These are phyloP conservation scores for Auanema freiburgensis DNA, from an alignment of 2,888 invertebrate genomes.

Conservation along the genomic window DNA sequence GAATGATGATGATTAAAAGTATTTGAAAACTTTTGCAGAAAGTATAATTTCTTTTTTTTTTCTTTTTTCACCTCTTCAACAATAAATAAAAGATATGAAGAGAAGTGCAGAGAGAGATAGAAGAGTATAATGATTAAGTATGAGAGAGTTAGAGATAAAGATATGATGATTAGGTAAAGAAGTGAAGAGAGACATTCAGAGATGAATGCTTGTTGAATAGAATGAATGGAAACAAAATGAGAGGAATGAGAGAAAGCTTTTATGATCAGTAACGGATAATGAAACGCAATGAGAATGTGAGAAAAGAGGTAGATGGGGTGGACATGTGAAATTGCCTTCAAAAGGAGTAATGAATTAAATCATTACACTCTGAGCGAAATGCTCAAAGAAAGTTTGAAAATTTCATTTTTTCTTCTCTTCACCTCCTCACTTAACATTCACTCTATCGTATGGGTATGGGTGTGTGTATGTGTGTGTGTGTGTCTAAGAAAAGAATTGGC, in stretches of 20 bases:
- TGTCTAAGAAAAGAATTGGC: too few relatives aligned
- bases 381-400: too few relatives aligned
- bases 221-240: not conserved
- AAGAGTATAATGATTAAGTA: conserved; percentile 19
- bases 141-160: not conserved
- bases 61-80: not conserved
- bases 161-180: too few relatives aligned
- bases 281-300: not conserved
- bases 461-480: too few relatives aligned
- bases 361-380: conserved; percentile 4
- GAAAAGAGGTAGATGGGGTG: not conserved
- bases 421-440: not conserved
- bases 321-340: not conserved
- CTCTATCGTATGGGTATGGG: too few relatives aligned
- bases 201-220: not conserved
- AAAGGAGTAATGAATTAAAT: not conserved
- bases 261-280: not conserved
- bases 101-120: conserved; percentile 12
- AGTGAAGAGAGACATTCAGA: not conserved
- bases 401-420: conserved; percentile 2
- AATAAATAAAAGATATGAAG: conserved; percentile 13
- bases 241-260: too few relatives aligned
- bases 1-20: conserved; percentile 7
- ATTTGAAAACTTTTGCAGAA: not conserved
- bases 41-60: not conserved